These are phyloP conservation scores for Pluvianellus socialis DNA, from an alignment of 2,113 vertebrate genomes.

Conservation along the genomic window DNA sequence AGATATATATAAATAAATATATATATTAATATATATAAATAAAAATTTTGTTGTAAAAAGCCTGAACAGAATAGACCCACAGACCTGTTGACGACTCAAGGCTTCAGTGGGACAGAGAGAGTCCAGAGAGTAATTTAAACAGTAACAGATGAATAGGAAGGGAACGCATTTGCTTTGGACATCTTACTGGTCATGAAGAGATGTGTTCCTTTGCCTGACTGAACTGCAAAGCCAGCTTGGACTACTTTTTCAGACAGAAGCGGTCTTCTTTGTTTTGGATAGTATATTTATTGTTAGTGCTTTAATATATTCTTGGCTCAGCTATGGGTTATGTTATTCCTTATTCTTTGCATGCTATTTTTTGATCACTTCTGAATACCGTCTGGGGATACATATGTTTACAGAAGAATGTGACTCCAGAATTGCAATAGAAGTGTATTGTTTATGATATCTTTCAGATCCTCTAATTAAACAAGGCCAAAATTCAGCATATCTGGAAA, in stretches of 20 bases:
- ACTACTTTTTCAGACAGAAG: neutral
- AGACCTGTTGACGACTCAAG: neutral
- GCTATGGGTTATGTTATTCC: neutral
- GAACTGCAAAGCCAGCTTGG: neutral
- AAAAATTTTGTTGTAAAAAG: neutral
- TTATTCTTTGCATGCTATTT: neutral
- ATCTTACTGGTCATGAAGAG: neutral
- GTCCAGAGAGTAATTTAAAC: neutral
- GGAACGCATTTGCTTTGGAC: neutral
- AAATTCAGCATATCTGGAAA: neutral
- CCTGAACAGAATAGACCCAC: neutral
- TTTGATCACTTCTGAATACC: neutral
- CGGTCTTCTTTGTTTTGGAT: neutral
- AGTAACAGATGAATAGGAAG: neutral
- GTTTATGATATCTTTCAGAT: neutral
- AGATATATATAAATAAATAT: too few species aligned
- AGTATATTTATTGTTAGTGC: neutral
- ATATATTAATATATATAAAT: too few species aligned
- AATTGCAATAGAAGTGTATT: neutral
- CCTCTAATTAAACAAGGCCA: neutral
- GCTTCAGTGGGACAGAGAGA: neutral
- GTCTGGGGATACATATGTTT: fast-evolving
- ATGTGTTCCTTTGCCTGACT: neutral
- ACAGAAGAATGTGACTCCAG: neutral
- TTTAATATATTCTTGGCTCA: neutral